Evolutionary conservation across 2,113 vertebrate species (phyloP).

Genomic region (Alces alces): DNA sequence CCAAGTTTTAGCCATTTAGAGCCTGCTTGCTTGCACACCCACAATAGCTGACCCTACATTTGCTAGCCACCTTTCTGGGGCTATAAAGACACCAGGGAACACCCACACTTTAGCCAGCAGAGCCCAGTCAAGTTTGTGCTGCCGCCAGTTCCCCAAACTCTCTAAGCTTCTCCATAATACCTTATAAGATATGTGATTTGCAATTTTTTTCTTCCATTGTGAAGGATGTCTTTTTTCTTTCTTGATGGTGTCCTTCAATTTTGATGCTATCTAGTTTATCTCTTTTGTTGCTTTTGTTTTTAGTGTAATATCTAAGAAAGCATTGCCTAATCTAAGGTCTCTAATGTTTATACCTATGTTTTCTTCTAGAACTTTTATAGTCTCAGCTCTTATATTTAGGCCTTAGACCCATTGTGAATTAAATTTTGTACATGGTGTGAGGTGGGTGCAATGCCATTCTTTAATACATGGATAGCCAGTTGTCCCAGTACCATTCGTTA

Average conservation of each 20-base stretch:
- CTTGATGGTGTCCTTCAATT: not conserved
- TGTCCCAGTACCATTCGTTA: not conserved
- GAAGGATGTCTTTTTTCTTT: not conserved
- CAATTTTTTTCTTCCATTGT: not conserved
- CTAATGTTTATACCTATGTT: not conserved
- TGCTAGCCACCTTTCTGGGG: not conserved
- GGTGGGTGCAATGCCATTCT: not conserved
- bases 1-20: not conserved
- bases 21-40: not conserved
- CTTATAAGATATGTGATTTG: not conserved
- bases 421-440: not conserved
- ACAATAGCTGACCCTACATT: not conserved
- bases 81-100: not conserved
- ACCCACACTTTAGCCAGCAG: not conserved
- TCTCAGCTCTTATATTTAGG: not conserved
- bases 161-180: not conserved
- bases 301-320: not conserved
- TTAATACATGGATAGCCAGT: not conserved
- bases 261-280: not conserved
- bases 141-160: not conserved
- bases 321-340: not conserved
- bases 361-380: not conserved
- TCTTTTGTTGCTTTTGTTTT: not conserved
- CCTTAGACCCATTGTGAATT: not conserved
- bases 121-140: not conserved